Conservation (phyloP, 2,888 invertebrate genomes). For the Iphiclides podalirius region DNA sequence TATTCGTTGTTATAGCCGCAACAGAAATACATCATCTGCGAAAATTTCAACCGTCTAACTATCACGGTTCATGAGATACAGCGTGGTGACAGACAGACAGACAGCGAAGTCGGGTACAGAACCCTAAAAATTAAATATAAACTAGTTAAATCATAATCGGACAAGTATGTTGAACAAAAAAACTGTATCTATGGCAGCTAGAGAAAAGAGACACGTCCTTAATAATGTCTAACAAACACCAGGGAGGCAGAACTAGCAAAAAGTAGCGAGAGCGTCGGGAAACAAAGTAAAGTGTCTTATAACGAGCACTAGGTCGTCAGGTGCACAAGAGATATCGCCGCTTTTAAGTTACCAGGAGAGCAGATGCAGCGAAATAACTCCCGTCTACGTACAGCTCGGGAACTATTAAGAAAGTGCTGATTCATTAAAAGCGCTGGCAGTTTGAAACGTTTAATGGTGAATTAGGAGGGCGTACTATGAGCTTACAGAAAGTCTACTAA, state of each 20-base stretch:
- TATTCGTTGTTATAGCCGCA: no score
- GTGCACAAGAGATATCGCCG: conserved; percentile 22
- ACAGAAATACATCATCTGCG: no score
- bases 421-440: conserved; percentile 11
- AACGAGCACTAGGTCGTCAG: conserved; percentile 22
- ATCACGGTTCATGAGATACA: no score
- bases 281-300: conserved; percentile 23
- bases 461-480: background rate
- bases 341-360: conserved; percentile 18
- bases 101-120: no score
- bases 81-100: no score
- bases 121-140: no score
- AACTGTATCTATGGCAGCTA: no score
- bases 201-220: conserved; percentile 1
- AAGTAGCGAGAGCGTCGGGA: conserved; percentile 9
- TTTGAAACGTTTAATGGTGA: background rate
- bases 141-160: no score
- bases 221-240: conserved; percentile 8
- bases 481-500: no score
- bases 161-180: no score
- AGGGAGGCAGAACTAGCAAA: conserved; percentile 13
- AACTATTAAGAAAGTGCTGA: conserved; percentile 15
- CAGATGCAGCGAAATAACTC: conserved; percentile 21
- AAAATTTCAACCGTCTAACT: no score
- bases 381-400: background rate